Evolutionary conservation across 1,140 invertebrate species (phyloP).

Genomic region (Planococcus citri): DNA sequence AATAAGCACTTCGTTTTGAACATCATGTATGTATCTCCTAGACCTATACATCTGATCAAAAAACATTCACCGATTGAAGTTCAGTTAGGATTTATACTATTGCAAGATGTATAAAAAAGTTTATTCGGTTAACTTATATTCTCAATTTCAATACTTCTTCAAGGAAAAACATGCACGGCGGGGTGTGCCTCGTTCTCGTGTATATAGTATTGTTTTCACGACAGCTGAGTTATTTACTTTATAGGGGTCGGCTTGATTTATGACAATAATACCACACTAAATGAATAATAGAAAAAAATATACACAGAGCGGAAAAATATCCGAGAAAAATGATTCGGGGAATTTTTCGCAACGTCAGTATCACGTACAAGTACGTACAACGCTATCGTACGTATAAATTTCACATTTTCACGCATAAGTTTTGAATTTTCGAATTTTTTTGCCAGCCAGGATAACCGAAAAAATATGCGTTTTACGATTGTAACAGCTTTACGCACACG

Average conservation of each 20-base stretch:
- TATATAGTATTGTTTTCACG: background rate
- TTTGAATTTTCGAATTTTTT: too few relatives aligned
- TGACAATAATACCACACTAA: background rate
- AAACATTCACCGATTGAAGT: background rate
- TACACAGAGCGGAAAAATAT: background rate
- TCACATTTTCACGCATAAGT: too few relatives aligned
- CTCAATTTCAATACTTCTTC: background rate
- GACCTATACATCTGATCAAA: background rate
- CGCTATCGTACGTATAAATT: too few relatives aligned
- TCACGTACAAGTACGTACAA: too few relatives aligned
- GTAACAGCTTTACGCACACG: too few relatives aligned
- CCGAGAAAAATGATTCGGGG: background rate
- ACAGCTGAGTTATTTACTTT: background rate
- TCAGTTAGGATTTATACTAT: background rate
- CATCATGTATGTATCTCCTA: too few relatives aligned
- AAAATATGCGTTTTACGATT: too few relatives aligned
- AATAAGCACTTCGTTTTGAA: too few relatives aligned
- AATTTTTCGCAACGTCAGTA: background rate
- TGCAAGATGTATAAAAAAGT: background rate
- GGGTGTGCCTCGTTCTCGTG: background rate
- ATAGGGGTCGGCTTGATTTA: background rate
- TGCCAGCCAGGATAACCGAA: too few relatives aligned
- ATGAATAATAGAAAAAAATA: background rate
- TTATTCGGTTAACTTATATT: background rate
- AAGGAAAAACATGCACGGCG: too few relatives aligned